Base-by-base conservation (phyloP, 2,888 invertebrate genomes). In the Anthophora plumipes region DNA sequence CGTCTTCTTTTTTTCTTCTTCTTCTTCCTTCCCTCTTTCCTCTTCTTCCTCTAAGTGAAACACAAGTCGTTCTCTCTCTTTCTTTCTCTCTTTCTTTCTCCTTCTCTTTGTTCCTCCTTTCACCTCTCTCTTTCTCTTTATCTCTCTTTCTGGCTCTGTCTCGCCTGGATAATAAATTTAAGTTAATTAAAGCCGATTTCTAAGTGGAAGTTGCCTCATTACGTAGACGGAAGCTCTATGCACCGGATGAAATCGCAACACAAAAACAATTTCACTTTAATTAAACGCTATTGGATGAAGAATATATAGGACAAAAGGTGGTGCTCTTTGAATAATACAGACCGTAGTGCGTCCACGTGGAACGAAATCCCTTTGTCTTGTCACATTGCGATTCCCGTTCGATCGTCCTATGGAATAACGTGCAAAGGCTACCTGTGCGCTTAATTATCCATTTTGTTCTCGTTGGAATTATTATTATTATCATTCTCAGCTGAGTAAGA, bases 131-230 rank as follows among this genome's bases (percentile, higher is more conserved):
- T 11, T 41, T 14, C 12, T 25, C 25, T 46, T 14, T 57, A 11
- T 4, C 48, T 12, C 37, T 14, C 14, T 20, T 22, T 25, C 22
- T 57, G 22, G 63, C 48, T 64, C 64, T 54, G 54, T 59, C 68
- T 73, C 59, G 46, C 41, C 25, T 11, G 74, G 73, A 82, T 80
- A 81, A 87, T 87, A 86, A 86, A 86, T 86, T 86, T 76, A 72
- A 76, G 83, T 86, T 86, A 86, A 87, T 87, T 86, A 86, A 80
- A 61, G 73, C 71, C 83, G 85, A 86, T 87, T 82, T 66, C 61
- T 71, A 75, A 31, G 61, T 43, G 80, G 68, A 81, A 84, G 85
- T 84, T 84, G 63, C 73, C 70, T 87, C 87, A 81, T 87, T 85
- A 87, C 59, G 81, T 69, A 64, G 73, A 60, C 69, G 67, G 64